phyloP scores from a whole-genome alignment of 2,113 vertebrate genomes.

The Barbus barbus region DNA sequence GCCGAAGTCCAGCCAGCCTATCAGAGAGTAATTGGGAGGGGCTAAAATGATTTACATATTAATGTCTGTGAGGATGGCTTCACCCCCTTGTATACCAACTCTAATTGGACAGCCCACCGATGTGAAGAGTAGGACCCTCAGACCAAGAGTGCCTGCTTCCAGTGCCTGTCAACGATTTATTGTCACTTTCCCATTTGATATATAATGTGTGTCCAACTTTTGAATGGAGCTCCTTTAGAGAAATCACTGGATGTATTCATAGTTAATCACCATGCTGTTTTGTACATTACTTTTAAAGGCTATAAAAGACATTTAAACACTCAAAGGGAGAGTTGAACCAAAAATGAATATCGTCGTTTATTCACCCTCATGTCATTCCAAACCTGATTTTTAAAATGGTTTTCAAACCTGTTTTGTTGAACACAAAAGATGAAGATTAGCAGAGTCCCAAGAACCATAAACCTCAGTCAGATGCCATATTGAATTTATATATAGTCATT shows the following conservation, averaged over 20 bases:
- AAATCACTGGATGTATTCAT: neutral
- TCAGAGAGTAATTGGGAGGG: constrained; percentile 88
- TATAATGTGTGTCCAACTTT: neutral
- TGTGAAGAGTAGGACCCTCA: neutral
- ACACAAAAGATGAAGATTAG: neutral
- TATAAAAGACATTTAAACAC: neutral
- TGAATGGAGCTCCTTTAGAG: neutral
- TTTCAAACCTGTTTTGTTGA: too few species aligned
- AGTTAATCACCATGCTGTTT: neutral
- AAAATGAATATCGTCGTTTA: neutral
- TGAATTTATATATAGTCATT: too few species aligned
- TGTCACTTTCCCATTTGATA: neutral
- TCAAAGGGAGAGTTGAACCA: neutral
- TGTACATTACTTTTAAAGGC: neutral
- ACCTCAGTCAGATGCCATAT: too few species aligned
- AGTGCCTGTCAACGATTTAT: too few species aligned
- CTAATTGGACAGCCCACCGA: neutral
- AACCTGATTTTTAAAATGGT: neutral
- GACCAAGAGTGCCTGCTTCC: neutral
- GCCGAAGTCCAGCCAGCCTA: constrained; percentile 88
- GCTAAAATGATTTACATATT: constrained; percentile 74
- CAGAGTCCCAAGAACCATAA: too few species aligned
- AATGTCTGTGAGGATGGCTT: neutral
- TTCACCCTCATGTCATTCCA: neutral
- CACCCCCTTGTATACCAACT: neutral